These are phyloP conservation scores for Calliopsis andreniformis DNA, from an alignment of 1,140 invertebrate species.

Conservation along the genomic window DNA sequence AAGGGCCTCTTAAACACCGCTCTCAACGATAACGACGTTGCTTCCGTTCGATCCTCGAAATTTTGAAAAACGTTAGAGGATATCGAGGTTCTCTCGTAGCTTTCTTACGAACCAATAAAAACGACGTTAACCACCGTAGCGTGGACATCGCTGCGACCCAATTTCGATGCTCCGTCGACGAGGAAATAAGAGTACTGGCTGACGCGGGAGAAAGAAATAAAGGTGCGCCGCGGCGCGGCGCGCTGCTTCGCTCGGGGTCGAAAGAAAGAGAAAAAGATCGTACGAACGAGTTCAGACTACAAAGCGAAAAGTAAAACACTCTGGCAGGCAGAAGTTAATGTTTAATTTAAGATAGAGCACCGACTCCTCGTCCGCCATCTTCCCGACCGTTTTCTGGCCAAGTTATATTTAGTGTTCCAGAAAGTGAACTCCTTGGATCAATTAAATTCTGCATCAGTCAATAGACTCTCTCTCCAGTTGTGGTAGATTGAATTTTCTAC, in stretches of 20 bases:
- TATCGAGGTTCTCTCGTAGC: not conserved
- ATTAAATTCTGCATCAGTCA: slow-evolving; percentile 8
- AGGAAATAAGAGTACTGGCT: slow-evolving; percentile 26
- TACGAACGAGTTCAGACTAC: slow-evolving; percentile 61
- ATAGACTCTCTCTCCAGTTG: not conserved
- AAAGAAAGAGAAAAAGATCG: slow-evolving; percentile 35
- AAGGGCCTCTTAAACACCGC: not conserved
- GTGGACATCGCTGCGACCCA: slow-evolving; percentile 10
- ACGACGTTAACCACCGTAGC: slow-evolving; percentile 20
- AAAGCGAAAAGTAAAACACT: slow-evolving; percentile 70
- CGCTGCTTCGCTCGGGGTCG: no score
- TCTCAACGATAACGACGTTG: not conserved
- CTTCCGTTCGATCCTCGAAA: slow-evolving; percentile 3
- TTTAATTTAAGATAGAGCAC: slow-evolving; percentile 74
- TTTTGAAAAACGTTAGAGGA: slow-evolving; percentile 9
- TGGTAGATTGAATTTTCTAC: slow-evolving; percentile 1
- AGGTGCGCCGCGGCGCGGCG: no score
- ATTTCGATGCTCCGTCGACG: slow-evolving; percentile 31
- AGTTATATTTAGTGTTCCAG: slow-evolving; percentile 21
- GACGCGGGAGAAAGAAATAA: slow-evolving; percentile 4
- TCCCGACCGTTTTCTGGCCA: slow-evolving; percentile 14
- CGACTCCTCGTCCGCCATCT: slow-evolving; percentile 32
- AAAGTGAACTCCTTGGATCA: not conserved
- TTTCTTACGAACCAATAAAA: slow-evolving; percentile 12
- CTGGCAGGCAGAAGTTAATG: slow-evolving; percentile 71